Evolutionary conservation across 2,888 invertebrate genomes (phyloP), one percentile per base, ranked within the genome.

Genomic region (Drosophila testacea): DNA sequence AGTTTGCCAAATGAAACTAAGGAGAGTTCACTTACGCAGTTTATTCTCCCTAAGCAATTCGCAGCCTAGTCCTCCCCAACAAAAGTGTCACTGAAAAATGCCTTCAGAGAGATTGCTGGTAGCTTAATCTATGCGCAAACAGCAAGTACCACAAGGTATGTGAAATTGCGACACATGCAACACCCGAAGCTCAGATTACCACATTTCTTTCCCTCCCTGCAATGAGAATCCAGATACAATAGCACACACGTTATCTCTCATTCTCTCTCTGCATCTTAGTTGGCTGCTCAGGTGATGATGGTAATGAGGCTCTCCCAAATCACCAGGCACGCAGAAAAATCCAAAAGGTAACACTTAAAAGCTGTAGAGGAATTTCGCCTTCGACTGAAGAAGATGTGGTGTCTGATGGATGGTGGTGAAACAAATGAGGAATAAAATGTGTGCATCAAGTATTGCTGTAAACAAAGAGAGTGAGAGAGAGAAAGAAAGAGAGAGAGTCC

Each of bases 311-410:
- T 60, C 41, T 69, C 65, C 60, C 54, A 67, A 68, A 63, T 68
- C 66, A 62, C 57, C 67, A 73, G 57, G 54, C 72, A 63, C 60
- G 69, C 65, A 59, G 57, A 55, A 59, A 39, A 52, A 61, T 41
- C 56, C 61, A 56, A 71, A 71, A 74, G 67, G 77, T 70, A 73
- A 69, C 67, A 66, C 72, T 79, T 72, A 70, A 72, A 69, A 77
- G 69, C 61, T 69, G 71, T 56, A 41, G 28, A 62, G 67, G 48
- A 60, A 69, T 62, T 55, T 66, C 46, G 59, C 32, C 52, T 41
- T 6, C 32, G 22, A 7, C 32, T 27, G 30, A 27, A 13, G 4
- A 6, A 36, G 28, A 4, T 30, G 16, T 22, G 22, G 7, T 36
- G 7, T 50, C 47, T 27, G 13, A 47, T 50, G 47, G 4, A 36